Evolutionary conservation across 64 coral and sea anemone species (phyloP).

Genomic region (Astreopora myriophthalma): DNA sequence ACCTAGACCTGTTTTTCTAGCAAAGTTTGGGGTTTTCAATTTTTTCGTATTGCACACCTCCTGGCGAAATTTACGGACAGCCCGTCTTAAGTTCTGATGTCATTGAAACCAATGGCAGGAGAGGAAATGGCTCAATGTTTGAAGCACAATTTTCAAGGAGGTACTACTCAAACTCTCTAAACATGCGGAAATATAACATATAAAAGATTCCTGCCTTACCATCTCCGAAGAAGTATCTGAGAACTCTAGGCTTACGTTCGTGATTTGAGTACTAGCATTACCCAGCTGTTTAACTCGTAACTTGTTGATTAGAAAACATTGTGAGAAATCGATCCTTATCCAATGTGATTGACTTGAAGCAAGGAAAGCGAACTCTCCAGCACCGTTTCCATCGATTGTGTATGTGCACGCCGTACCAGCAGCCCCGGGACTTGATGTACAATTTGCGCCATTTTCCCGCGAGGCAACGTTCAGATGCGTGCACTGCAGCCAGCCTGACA

Average conservation of each 20-base stretch:
- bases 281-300: not conserved
- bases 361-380: not conserved
- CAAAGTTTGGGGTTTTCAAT: too few relatives aligned
- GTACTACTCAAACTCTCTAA: too few relatives aligned
- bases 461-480: constrained; percentile 12
- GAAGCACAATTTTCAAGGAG: too few relatives aligned
- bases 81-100: too few relatives aligned
- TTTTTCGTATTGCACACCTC: too few relatives aligned
- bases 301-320: not conserved
- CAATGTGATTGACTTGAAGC: not conserved
- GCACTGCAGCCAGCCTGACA: constrained; percentile 14
- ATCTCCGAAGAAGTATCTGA: not conserved
- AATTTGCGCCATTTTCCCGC: not conserved
- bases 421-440: not conserved
- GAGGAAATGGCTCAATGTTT: too few relatives aligned
- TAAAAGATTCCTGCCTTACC: too few relatives aligned
- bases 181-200: too few relatives aligned
- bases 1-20: too few relatives aligned
- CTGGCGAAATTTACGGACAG: too few relatives aligned
- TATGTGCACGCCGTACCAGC: not conserved
- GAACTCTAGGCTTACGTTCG: not conserved
- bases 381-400: not conserved
- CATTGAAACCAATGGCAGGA: too few relatives aligned
- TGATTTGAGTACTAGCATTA: not conserved
- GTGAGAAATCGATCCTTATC: not conserved